These are phyloP conservation scores for Copidosoma floridanum DNA, from an alignment of 1,140 invertebrate species.

Conservation along the genomic window DNA sequence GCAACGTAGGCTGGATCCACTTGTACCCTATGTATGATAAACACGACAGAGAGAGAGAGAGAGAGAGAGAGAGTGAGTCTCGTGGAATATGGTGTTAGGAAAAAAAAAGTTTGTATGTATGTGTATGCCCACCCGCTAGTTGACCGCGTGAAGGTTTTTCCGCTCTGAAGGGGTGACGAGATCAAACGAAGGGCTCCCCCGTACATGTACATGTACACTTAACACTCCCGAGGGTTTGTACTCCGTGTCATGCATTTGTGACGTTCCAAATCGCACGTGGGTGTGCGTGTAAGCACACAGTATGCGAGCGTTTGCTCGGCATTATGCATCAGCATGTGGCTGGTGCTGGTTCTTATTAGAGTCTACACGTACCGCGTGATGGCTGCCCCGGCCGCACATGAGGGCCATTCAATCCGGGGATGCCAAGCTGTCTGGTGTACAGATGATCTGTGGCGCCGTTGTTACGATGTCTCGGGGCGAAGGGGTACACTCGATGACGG, in stretches of 20 bases:
- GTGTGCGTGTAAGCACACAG: no score
- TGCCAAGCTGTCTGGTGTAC: slow-evolving; percentile 11
- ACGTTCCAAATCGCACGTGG: no score
- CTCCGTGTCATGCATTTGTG: no score
- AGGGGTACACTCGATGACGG: no score
- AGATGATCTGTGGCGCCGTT: no score
- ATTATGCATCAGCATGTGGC: slow-evolving; percentile 57
- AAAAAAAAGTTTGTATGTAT: background rate
- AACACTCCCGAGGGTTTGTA: no score
- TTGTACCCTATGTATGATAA: no score
- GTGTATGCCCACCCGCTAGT: slow-evolving; percentile 22
- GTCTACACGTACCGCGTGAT: background rate
- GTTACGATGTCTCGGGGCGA: background rate
- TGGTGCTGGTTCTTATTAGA: slow-evolving; percentile 51
- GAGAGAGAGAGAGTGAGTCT: no score
- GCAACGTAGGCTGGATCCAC: no score
- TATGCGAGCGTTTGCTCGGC: slow-evolving; percentile 53
- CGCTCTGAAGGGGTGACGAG: background rate
- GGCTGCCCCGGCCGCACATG: background rate
- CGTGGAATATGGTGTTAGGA: background rate
- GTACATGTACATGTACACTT: background rate
- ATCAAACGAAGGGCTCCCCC: slow-evolving; percentile 15
- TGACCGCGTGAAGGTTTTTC: slow-evolving; percentile 25
- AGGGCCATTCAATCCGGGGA: slow-evolving; percentile 9
- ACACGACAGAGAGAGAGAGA: no score